phyloP scores from a whole-genome alignment of 2,113 vertebrate genomes.

The Phaethon lepturus region DNA sequence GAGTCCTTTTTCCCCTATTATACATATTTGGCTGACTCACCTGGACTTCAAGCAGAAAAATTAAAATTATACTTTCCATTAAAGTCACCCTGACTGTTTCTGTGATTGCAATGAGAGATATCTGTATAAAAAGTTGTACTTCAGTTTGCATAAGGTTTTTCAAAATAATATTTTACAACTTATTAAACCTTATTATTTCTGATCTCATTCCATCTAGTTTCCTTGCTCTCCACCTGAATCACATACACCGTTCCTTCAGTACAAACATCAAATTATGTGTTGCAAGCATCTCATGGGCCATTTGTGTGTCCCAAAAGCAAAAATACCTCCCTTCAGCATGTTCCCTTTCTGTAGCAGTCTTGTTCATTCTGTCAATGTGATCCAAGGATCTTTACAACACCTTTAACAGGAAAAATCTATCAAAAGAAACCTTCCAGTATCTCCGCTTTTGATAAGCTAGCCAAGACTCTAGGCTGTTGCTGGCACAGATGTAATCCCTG shows the following conservation, averaged over 20 bases:
- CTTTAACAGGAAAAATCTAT: not conserved
- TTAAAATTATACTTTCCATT: not conserved
- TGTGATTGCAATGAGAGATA: not conserved
- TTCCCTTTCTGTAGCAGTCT: not conserved
- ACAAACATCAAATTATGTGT: not conserved
- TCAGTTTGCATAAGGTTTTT: not conserved
- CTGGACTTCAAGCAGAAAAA: not conserved
- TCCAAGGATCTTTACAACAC: not conserved
- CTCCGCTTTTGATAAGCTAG: not conserved
- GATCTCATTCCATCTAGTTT: not conserved
- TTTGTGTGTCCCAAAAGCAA: not conserved
- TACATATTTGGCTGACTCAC: not conserved
- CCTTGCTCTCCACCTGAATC: not conserved
- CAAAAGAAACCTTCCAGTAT: not conserved
- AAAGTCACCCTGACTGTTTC: not conserved
- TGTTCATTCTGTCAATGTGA: not conserved
- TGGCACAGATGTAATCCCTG: slow-evolving; percentile 3
- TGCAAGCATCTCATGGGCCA: not conserved
- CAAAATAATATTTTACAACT: not conserved
- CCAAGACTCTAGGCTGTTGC: not conserved
- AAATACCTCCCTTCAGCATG: not conserved
- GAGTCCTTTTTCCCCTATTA: not conserved
- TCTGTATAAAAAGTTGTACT: not conserved
- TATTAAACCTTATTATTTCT: not conserved
- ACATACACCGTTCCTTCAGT: not conserved